These are phyloP conservation scores for Rhegmatorhina hoffmannsi DNA, from an alignment of 2,113 vertebrate species.

Conservation along the genomic window DNA sequence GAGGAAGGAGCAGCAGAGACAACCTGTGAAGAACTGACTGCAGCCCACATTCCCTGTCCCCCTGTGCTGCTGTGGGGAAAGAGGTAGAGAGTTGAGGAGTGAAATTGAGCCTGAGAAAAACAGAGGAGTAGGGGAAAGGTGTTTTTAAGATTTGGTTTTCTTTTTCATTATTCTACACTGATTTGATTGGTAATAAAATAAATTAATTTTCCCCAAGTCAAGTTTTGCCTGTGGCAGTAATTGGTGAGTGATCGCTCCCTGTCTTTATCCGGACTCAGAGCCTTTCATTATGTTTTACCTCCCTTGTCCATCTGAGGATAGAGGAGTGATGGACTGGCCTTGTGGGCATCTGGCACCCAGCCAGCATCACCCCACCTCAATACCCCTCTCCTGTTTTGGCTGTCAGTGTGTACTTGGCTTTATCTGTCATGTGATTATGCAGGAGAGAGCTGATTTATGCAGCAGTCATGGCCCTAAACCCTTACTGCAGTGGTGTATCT, in stretches of 20 bases:
- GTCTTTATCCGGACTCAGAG: neutral
- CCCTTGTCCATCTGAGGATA: neutral
- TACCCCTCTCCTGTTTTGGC: neutral
- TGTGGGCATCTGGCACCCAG: neutral
- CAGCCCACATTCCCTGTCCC: neutral
- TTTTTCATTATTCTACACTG: neutral
- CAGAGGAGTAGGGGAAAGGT: neutral
- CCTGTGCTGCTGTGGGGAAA: neutral
- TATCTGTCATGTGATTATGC: neutral
- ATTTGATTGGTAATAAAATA: neutral
- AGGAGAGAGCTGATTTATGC: neutral
- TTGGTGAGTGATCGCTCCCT: neutral
- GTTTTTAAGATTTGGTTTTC: neutral
- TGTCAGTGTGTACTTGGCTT: conserved; percentile 1
- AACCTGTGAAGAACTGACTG: neutral
- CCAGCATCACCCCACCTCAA: neutral
- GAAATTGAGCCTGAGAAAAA: neutral
- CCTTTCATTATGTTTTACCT: neutral
- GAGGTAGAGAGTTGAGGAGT: neutral
- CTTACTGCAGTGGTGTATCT: neutral
- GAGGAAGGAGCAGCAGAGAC: neutral
- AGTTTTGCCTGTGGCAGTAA: neutral
- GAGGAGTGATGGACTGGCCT: neutral
- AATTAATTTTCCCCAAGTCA: neutral
- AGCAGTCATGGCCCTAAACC: neutral